Conservation (phyloP, 2,888 invertebrate species). For the Hydriomena furcata region DNA sequence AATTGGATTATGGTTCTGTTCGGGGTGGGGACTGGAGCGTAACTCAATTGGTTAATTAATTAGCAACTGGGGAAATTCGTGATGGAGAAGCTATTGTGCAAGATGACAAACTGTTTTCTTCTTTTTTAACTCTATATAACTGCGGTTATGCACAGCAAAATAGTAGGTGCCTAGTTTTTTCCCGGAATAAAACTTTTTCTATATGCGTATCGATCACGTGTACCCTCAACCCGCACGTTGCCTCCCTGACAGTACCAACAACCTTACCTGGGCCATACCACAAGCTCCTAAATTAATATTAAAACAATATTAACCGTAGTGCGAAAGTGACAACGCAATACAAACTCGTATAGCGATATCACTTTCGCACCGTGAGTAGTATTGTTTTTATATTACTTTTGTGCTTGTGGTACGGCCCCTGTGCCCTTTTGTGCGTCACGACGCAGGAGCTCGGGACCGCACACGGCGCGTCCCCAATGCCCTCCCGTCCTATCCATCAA, state of each 20-base stretch:
- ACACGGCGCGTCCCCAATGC: slow-evolving; percentile 37
- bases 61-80: slow-evolving; percentile 4
- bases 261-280: no score
- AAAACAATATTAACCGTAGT: no score
- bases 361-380: no score
- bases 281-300: no score
- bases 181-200: slow-evolving; percentile 21
- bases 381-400: no score
- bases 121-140: background rate
- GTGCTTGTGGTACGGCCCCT: no score
- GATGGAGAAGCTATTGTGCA: background rate
- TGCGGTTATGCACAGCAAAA: no score
- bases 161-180: background rate
- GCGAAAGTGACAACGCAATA: no score
- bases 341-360: no score
- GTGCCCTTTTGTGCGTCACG: slow-evolving; percentile 41
- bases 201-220: slow-evolving; percentile 38
- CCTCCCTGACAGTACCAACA: slow-evolving; percentile 4
- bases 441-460: slow-evolving; percentile 43
- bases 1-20: slow-evolving; percentile 20
- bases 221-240: slow-evolving; percentile 23
- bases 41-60: slow-evolving; percentile 18
- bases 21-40: slow-evolving; percentile 3
- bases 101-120: background rate
- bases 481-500: slow-evolving; percentile 51